These are phyloP conservation scores for Apamea crenata DNA, from an alignment of 2,888 invertebrate species.

Conservation along the genomic window DNA sequence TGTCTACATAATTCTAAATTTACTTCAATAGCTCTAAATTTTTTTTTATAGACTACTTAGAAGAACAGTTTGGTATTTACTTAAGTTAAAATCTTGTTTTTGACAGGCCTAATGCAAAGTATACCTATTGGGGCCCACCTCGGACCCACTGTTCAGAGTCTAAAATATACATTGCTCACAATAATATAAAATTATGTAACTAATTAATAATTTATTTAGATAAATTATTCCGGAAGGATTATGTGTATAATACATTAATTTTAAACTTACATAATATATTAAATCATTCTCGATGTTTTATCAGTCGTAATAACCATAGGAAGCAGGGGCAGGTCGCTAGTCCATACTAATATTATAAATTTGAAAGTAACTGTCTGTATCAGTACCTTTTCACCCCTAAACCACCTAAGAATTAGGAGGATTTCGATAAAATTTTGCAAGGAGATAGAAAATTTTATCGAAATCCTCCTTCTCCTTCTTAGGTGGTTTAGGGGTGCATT, in stretches of 20 bases:
- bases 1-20: not conserved
- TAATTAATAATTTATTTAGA: not conserved
- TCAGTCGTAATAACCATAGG: not conserved
- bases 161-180: not conserved
- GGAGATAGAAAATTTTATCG: too few relatives aligned
- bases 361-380: not conserved
- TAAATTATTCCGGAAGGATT: slow-evolving; percentile 3
- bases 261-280: not conserved
- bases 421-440: not conserved
- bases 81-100: not conserved
- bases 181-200: not conserved
- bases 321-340: not conserved
- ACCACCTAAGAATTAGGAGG: not conserved
- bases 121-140: not conserved
- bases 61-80: not conserved
- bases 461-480: too few relatives aligned
- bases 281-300: not conserved
- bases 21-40: not conserved
- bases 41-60: not conserved
- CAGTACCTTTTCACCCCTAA: not conserved
- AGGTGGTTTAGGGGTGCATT: too few relatives aligned
- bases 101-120: not conserved
- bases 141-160: not conserved
- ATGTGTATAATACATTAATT: not conserved
- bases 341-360: not conserved